Evolutionary conservation across 2,797 vertebrate genomes (phyloP).

Genomic region (Myioborus melanocephalus): DNA sequence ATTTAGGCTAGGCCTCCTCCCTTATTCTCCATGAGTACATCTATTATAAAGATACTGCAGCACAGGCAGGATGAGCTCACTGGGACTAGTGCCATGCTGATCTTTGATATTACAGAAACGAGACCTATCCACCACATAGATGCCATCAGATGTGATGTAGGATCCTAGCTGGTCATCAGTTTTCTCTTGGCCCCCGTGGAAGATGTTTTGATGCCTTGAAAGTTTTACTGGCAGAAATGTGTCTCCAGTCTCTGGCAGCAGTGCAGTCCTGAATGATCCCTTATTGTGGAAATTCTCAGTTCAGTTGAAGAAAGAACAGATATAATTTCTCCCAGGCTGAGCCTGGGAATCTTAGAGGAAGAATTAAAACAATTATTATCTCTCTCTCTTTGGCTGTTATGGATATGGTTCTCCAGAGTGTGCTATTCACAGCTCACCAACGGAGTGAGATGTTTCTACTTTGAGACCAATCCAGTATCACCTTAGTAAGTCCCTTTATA

Average conservation of each 20-base stretch:
- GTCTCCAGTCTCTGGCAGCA: background rate
- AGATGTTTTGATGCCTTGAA: background rate
- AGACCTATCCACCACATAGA: background rate
- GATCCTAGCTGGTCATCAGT: background rate
- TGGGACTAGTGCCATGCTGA: background rate
- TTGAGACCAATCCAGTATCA: background rate
- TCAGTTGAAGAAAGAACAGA: background rate
- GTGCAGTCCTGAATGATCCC: accelerated
- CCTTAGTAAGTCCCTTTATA: background rate
- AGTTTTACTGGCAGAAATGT: background rate
- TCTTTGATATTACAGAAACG: background rate
- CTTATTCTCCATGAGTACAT: background rate
- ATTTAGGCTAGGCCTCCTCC: background rate
- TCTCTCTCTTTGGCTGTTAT: background rate
- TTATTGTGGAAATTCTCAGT: background rate
- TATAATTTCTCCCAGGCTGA: background rate
- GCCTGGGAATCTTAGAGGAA: background rate
- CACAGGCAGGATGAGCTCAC: background rate
- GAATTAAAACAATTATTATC: background rate
- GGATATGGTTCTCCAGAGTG: background rate
- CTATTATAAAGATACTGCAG: background rate
- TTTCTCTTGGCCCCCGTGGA: background rate
- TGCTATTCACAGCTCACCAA: background rate
- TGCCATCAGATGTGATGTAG: background rate
- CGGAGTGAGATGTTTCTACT: background rate